phyloP scores from a whole-genome alignment of 1,140 invertebrate species.

The Rhagoletis pomonella region DNA sequence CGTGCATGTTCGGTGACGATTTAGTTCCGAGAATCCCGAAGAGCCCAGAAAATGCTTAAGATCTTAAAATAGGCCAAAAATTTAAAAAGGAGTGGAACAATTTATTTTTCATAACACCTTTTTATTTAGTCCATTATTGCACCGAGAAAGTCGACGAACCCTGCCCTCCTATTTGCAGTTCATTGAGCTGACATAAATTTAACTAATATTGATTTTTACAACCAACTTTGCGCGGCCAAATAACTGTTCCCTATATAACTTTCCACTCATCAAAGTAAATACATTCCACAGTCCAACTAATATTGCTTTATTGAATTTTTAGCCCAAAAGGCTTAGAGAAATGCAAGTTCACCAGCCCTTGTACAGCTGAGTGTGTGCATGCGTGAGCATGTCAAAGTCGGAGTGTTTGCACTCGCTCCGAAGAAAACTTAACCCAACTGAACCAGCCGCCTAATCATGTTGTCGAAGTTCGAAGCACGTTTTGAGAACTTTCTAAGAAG shows the following conservation, averaged over 20 bases:
- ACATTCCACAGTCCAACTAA: background rate
- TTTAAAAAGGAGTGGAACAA: too few species aligned
- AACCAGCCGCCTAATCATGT: conserved; percentile 35
- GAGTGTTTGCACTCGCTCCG: background rate
- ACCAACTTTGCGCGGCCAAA: background rate
- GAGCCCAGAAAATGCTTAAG: too few species aligned
- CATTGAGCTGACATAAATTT: background rate
- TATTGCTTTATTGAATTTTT: conserved; percentile 48
- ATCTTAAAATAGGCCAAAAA: too few species aligned
- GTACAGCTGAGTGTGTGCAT: background rate
- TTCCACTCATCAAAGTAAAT: background rate
- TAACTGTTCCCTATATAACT: background rate
- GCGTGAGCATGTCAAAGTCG: background rate
- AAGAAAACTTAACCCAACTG: conserved; percentile 7
- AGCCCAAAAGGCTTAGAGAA: conserved; percentile 39
- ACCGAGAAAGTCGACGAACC: background rate
- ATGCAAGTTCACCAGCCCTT: background rate
- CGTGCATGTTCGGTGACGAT: too few species aligned
- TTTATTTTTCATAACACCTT: too few species aligned
- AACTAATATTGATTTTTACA: conserved; percentile 28
- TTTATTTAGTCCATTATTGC: too few species aligned
- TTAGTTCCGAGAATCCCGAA: too few species aligned
- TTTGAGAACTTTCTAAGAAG: conserved; percentile 39
- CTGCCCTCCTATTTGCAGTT: background rate
- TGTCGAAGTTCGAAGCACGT: conserved; percentile 48